Conservation (phyloP, 2,113 vertebrate genomes). For the Corythaixoides concolor region DNA sequence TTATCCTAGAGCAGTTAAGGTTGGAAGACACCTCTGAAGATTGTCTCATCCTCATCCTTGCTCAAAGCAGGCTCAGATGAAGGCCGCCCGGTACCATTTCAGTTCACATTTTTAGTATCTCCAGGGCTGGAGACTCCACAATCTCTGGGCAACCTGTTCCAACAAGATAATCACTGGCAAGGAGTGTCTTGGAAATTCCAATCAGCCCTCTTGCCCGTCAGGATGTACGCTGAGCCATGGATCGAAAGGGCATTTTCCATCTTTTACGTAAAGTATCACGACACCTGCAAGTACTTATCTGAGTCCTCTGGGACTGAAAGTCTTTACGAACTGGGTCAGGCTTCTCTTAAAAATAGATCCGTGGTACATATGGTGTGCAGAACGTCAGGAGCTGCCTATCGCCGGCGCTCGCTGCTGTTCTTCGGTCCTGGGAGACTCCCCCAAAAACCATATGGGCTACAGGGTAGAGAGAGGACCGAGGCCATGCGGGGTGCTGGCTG, state of each 20-base stretch:
- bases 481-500: background rate
- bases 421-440: background rate
- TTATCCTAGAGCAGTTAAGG: background rate
- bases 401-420: accelerated
- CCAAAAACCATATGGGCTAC: background rate
- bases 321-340: background rate
- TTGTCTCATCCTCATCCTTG: background rate
- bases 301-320: background rate
- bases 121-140: background rate
- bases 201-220: background rate
- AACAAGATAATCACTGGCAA: background rate
- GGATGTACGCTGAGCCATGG: background rate
- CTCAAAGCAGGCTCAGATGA: background rate
- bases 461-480: background rate
- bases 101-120: background rate
- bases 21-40: background rate
- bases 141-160: background rate
- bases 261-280: background rate
- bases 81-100: background rate
- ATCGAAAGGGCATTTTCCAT: background rate
- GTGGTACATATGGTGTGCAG: background rate
- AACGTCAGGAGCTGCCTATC: background rate
- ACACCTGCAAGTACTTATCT: background rate
- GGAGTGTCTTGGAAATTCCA: background rate
- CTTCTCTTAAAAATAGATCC: background rate